phyloP scores from a whole-genome alignment of 1,140 invertebrate genomes.

The Samia ricini region DNA sequence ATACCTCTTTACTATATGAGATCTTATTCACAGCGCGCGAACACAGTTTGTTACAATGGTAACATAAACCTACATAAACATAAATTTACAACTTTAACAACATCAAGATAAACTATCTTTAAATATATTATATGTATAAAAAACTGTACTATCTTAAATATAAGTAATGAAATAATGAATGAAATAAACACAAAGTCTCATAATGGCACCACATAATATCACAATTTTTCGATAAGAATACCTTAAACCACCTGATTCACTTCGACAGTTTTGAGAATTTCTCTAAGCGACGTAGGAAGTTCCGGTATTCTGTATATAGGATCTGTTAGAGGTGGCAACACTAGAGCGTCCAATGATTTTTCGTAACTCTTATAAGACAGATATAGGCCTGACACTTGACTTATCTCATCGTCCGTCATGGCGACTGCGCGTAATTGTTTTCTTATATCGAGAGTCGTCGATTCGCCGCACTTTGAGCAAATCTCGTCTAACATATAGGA shows the following conservation, averaged over 20 bases:
- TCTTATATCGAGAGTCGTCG: constrained; percentile 43
- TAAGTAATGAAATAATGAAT: too few species aligned
- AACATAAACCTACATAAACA: constrained; percentile 1
- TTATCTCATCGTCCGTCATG: constrained; percentile 63
- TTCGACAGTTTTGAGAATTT: constrained; percentile 39
- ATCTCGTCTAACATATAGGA: constrained; percentile 41
- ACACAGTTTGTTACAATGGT: constrained; percentile 1
- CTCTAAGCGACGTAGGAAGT: constrained; percentile 43
- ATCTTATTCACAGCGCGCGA: constrained; percentile 60
- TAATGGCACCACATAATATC: constrained; percentile 48
- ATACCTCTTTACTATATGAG: constrained; percentile 37
- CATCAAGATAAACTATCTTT: background rate
- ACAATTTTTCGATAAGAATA: constrained; percentile 21
- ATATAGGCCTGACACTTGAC: constrained; percentile 53
- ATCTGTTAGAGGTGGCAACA: constrained; percentile 55
- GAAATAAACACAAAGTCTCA: constrained; percentile 12
- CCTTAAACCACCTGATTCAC: constrained; percentile 21
- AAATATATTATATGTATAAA: too few species aligned
- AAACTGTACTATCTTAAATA: too few species aligned
- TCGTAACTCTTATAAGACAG: constrained; percentile 53
- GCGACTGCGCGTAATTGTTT: constrained; percentile 50
- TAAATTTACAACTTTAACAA: background rate
- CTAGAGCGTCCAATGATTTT: constrained; percentile 48
- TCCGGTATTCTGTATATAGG: constrained; percentile 62
- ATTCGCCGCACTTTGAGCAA: constrained; percentile 59